Percentiles rank a stretch among this genome's conserved stretches.
Evolutionary conservation across 2,113 vertebrate genomes (phyloP).

Genomic region (Stigmatopora argus): DNA sequence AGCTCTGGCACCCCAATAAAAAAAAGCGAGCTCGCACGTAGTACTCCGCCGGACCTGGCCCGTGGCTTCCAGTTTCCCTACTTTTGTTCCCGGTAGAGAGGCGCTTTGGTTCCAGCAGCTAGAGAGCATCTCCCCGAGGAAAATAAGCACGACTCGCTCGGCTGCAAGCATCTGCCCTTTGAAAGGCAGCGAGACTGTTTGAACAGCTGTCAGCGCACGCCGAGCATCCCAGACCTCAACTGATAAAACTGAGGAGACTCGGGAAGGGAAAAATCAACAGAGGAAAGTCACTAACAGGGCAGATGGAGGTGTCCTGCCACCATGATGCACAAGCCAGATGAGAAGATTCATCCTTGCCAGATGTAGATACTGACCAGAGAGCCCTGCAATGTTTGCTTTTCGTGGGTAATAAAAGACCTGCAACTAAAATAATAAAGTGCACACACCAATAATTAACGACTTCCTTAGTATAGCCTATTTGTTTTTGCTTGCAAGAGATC

Average conservation of each 20-base stretch:
- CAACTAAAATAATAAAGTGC: background rate
- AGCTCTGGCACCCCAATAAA: constrained; percentile 28
- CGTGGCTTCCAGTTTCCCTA: constrained; percentile 36
- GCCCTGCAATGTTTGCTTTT: background rate
- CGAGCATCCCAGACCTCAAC: constrained; percentile 54
- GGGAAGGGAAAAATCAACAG: constrained; percentile 39
- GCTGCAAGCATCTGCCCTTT: constrained; percentile 75
- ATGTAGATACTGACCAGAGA: constrained; percentile 18
- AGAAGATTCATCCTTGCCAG: constrained; percentile 5
- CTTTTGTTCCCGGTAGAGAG: constrained; percentile 54
- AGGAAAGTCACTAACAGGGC: constrained; percentile 36
- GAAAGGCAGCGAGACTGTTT: constrained; percentile 68
- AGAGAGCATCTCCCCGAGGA: constrained; percentile 69
- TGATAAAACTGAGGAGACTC: constrained; percentile 64
- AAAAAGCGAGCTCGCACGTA: constrained; percentile 1
- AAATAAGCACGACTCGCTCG: constrained; percentile 73
- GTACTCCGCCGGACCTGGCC: constrained; percentile 32
- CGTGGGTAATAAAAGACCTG: background rate
- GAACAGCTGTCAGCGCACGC: constrained; percentile 71
- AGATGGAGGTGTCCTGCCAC: constrained; percentile 20
- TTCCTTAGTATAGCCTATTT: background rate
- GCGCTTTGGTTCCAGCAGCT: constrained; percentile 44
- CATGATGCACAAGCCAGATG: constrained; percentile 5
- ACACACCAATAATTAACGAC: background rate
- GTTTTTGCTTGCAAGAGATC: no score